A percentile compares a stretch with the other conserved stretches of the same genome.
These are phyloP conservation scores for Drosophila persimilis DNA, from an alignment of 1,140 invertebrate genomes.

Conservation along the genomic window DNA sequence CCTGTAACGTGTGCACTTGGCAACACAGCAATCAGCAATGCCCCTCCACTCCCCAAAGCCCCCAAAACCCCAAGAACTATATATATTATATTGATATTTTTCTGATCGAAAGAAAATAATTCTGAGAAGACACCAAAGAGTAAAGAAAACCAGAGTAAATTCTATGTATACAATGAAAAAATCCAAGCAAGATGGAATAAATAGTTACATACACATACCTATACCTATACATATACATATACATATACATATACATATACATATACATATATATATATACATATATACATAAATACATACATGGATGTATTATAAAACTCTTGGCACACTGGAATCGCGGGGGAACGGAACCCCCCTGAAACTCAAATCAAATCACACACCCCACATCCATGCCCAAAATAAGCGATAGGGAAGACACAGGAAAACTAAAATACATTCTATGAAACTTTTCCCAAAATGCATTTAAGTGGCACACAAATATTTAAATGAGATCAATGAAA, in stretches of 20 bases:
- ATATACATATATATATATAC: not conserved
- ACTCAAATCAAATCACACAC: conserved; percentile 11
- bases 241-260: not conserved
- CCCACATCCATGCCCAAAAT: conserved; percentile 2
- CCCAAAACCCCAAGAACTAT: not conserved
- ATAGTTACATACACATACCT: conserved; percentile 7
- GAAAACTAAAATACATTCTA: conserved; percentile 41
- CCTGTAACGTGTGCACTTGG: conserved; percentile 4
- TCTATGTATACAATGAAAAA: conserved; percentile 32
- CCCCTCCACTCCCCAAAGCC: not conserved
- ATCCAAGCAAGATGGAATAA: not conserved
- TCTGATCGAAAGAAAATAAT: not conserved
- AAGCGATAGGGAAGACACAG: conserved; percentile 22
- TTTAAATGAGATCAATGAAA: conserved; percentile 60
- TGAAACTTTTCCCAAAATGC: conserved; percentile 75
- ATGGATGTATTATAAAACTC: conserved; percentile 37
- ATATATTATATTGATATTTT: conserved; percentile 5
- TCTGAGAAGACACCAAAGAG: conserved; percentile 41
- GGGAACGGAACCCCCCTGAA: too few species aligned
- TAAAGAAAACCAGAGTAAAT: conserved; percentile 32
- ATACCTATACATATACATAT: not conserved
- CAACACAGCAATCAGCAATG: conserved; percentile 27
- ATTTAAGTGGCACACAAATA: conserved; percentile 74
- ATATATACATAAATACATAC: conserved; percentile 17
- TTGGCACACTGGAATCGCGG: conserved; percentile 22